These are phyloP conservation scores for Hirudinaria manillensis DNA, from an alignment of 2,888 invertebrate species.

Conservation along the genomic window DNA sequence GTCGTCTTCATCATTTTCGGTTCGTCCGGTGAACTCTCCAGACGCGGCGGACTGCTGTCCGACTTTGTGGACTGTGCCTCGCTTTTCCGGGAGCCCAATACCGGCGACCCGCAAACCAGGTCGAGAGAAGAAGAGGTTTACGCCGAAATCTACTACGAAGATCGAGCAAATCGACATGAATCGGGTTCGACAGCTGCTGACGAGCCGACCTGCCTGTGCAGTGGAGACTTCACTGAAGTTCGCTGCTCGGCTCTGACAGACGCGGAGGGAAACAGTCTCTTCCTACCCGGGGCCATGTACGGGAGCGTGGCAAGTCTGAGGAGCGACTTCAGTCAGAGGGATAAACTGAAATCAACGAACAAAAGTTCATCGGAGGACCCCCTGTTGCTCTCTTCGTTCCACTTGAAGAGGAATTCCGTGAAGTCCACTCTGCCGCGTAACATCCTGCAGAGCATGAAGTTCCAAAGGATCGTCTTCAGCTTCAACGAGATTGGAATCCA, in stretches of 20 bases:
- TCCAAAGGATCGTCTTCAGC: background rate
- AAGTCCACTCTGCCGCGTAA: background rate
- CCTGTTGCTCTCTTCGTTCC: background rate
- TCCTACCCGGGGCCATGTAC: background rate
- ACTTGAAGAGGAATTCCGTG: background rate
- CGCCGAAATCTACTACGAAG: background rate
- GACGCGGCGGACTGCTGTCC: background rate
- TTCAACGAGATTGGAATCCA: slow-evolving; percentile 3
- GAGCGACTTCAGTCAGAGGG: background rate
- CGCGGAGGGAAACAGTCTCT: background rate
- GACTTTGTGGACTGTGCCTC: background rate
- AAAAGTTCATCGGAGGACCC: background rate
- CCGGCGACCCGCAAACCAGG: background rate
- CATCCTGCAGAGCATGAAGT: slow-evolving; percentile 3
- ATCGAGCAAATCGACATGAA: background rate
- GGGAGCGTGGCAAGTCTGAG: background rate
- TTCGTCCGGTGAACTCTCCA: background rate
- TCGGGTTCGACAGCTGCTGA: background rate
- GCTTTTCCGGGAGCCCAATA: background rate
- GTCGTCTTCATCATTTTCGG: background rate
- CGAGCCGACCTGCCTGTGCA: background rate
- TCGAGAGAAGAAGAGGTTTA: background rate
- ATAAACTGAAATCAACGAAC: background rate
- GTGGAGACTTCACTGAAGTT: background rate
- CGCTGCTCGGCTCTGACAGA: background rate